Percentiles rank a stretch among this genome's conserved stretches.
Evolutionary conservation across 2,797 vertebrate genomes (phyloP).

Genomic region (Eospalax fontanierii): DNA sequence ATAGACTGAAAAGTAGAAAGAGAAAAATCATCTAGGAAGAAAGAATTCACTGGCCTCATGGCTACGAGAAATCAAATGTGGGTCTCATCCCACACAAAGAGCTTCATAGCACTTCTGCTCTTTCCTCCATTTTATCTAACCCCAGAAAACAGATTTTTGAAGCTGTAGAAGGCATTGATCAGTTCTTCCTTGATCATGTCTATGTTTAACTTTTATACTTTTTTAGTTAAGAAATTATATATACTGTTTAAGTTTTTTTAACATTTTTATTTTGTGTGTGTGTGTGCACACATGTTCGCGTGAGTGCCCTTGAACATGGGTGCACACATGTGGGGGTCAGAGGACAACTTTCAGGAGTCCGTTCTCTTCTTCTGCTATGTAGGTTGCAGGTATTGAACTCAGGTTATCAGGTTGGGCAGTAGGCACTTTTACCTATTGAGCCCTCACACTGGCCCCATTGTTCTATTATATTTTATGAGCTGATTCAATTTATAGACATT

Average conservation of each 20-base stretch:
- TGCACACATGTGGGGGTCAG: not conserved
- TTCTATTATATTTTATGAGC: slow-evolving; percentile 65
- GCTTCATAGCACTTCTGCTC: slow-evolving; percentile 69
- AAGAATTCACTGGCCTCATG: slow-evolving; percentile 62
- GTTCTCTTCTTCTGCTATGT: not conserved
- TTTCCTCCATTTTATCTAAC: slow-evolving; percentile 57
- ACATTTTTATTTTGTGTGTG: not conserved
- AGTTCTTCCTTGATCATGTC: slow-evolving; percentile 47
- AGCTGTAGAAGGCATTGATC: slow-evolving; percentile 17
- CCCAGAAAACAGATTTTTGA: slow-evolving; percentile 67
- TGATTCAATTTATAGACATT: slow-evolving; percentile 62
- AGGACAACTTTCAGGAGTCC: not conserved
- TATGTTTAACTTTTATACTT: slow-evolving; percentile 59
- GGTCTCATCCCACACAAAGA: slow-evolving; percentile 61
- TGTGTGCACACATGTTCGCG: not conserved
- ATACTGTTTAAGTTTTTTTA: slow-evolving; percentile 43
- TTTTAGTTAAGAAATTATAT: slow-evolving; percentile 46
- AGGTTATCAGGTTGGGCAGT: not conserved
- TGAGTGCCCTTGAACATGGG: too few relatives aligned
- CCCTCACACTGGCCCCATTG: not conserved
- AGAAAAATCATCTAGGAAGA: slow-evolving; percentile 64
- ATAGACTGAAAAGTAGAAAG: slow-evolving; percentile 91
- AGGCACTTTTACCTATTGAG: not conserved
- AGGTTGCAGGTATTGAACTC: not conserved
- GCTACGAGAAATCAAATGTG: slow-evolving; percentile 67